Base-by-base conservation (phyloP, 2,888 invertebrate species). In the Oeneis ivallda region DNA sequence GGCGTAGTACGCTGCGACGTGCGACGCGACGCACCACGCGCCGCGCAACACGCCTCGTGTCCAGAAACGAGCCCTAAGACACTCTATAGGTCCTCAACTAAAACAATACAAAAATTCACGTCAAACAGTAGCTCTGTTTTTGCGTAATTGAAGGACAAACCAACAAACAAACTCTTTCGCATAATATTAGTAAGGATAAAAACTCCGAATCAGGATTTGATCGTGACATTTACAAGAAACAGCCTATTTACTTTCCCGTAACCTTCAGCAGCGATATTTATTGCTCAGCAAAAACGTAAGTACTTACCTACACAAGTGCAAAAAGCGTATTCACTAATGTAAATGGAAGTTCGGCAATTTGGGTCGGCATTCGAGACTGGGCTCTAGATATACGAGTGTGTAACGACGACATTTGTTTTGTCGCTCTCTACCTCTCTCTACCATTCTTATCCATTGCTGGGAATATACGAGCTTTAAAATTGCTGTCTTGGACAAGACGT, bases 291-390 rank as follows among this genome's bases (percentile, higher is more conserved):
- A 54, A 39, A 39, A 37, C 17, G 39, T 17, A 13, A 11, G 13
- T 52, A 45, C 9, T 9, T 37, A 17, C 47, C 11, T 19, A 49
- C 15, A 11, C 61, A 41, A 59, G 54, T 56, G 17, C 54, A 65
- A 65, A 58, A 62, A 65, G 34, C 34, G 65, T 43, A 37, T 39
- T 10, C 37, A 34, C 62, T 65, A 65, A 65, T 41, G 61, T 39
- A 47, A 41, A 47, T 54, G 56, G 65, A 65, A 50, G 65, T 65
- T 65, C 49, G 65, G 47, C 41, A 19, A 61, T 61, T 65, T 56
- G 56, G 39, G 56, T 19, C 56, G 39, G 17, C 9, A 15, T 34
- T 39, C 39, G 39, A 17, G 19, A 49, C 47, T 60, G 47, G 49
- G 15, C 39, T 10, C 13, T 47, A 13, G n/a, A 59, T 45, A 39